phyloP scores from a whole-genome alignment of 2,113 vertebrate species.

The Prochilodus magdalenae region DNA sequence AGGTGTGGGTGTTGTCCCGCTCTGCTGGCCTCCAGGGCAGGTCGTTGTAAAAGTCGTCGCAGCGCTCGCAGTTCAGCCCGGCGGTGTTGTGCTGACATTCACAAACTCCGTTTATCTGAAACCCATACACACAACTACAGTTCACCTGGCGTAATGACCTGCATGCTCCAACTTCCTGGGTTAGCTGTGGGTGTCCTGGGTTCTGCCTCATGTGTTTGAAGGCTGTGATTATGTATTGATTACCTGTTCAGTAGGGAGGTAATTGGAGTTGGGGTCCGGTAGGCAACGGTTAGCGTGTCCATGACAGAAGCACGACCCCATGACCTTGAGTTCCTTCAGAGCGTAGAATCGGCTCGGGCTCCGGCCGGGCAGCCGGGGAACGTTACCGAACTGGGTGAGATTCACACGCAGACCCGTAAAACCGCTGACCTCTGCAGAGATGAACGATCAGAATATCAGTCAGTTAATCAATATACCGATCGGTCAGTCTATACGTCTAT shows the following conservation, averaged over 20 bases:
- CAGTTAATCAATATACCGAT: not conserved
- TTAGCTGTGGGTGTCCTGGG: too few relatives aligned
- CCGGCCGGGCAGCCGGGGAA: constrained; percentile 72
- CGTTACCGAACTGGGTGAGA: constrained; percentile 78
- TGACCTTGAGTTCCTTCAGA: constrained; percentile 83
- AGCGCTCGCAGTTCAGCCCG: constrained; percentile 86
- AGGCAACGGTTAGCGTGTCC: constrained; percentile 86
- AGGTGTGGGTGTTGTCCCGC: constrained; percentile 79
- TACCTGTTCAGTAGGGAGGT: constrained; percentile 51
- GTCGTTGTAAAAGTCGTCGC: constrained; percentile 85
- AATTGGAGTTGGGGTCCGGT: constrained; percentile 48
- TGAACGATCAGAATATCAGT: not conserved
- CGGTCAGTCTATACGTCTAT: too few relatives aligned
- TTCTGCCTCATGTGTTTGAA: not conserved
- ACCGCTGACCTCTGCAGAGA: constrained; percentile 77
- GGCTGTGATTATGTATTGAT: not conserved
- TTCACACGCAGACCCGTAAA: constrained; percentile 88
- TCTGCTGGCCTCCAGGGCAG: constrained; percentile 87
- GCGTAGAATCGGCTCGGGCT: constrained; percentile 84
- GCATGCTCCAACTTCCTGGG: too few relatives aligned
- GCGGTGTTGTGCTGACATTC: constrained; percentile 92
- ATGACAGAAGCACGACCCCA: constrained; percentile 91
- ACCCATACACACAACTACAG: constrained; percentile 3
- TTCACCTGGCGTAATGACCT: too few relatives aligned
- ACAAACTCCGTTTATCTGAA: constrained; percentile 80